A percentile compares a stretch with the other conserved stretches of the same genome.
Conservation (phyloP, 2,888 invertebrate species). For the Andrena marginata region DNA sequence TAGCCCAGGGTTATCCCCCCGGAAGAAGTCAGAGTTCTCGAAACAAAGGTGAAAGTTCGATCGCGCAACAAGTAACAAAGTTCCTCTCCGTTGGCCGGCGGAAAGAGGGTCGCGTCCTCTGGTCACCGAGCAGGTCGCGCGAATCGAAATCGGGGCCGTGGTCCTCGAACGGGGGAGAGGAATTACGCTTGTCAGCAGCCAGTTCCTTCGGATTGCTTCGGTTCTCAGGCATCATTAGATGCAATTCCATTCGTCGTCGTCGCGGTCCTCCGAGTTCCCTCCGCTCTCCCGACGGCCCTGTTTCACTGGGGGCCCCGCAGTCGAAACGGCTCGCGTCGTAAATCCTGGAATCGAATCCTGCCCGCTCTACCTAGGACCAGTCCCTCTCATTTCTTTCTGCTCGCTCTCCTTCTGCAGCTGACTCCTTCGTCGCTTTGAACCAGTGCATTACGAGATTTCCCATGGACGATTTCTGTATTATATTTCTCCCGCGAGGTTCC, state of each 20-base stretch:
- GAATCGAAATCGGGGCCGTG: conserved; percentile 38
- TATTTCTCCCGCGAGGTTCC: conserved; percentile 40
- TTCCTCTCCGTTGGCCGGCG: neutral
- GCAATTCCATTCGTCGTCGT: conserved; percentile 56
- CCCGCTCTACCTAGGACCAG: conserved; percentile 22
- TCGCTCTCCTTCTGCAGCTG: conserved; percentile 1
- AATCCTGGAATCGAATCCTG: conserved; percentile 75
- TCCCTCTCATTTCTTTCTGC: conserved; percentile 16
- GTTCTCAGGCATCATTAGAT: conserved; percentile 61
- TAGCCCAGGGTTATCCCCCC: neutral
- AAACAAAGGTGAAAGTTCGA: conserved; percentile 18
- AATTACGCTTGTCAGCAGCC: conserved; percentile 54
- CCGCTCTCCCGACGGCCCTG: conserved; percentile 36
- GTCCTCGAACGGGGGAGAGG: conserved; percentile 30
- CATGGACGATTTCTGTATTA: conserved; percentile 65
- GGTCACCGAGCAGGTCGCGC: conserved; percentile 19
- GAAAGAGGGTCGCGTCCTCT: conserved; percentile 12
- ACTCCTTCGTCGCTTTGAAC: conserved; percentile 34
- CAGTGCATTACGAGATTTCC: conserved; percentile 66
- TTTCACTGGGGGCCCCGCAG: conserved; percentile 38
- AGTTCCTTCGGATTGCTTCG: conserved; percentile 26
- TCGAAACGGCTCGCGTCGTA: conserved; percentile 65
- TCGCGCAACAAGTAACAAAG: conserved; percentile 47
- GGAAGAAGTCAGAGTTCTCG: neutral
- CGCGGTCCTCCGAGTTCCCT: conserved; percentile 38